These are phyloP conservation scores for Sceloporus tristichus DNA, from an alignment of 2,113 vertebrate genomes.

Conservation along the genomic window DNA sequence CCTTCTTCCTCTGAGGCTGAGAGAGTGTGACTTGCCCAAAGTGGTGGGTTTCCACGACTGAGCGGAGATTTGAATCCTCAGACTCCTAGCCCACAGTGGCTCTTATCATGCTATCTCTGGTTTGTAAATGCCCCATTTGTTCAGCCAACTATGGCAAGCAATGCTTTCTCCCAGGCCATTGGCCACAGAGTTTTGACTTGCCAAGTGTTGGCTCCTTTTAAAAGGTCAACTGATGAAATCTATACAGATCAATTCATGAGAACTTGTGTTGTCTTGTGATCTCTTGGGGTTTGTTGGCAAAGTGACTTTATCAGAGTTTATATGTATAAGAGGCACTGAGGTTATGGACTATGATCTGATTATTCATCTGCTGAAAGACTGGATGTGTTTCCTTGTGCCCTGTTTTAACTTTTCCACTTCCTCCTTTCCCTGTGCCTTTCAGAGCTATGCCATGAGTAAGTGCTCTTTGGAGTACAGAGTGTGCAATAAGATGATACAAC, in stretches of 20 bases:
- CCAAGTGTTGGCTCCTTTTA: background rate
- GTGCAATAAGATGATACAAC: background rate
- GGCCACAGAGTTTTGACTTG: background rate
- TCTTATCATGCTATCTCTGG: no score
- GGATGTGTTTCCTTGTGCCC: background rate
- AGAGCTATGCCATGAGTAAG: background rate
- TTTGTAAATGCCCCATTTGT: background rate
- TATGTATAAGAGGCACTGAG: background rate
- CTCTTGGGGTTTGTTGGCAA: background rate
- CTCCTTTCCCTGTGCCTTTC: background rate
- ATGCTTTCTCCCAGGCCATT: background rate
- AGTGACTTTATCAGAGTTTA: background rate
- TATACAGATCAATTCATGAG: background rate
- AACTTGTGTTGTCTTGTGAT: no score
- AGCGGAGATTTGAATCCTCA: no score
- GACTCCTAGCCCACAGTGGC: no score
- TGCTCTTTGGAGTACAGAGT: background rate
- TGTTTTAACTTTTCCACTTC: background rate
- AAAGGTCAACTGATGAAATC: background rate
- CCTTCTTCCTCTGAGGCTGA: no score
- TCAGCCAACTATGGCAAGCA: background rate
- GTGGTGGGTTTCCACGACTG: no score
- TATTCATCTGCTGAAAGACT: slow-evolving; percentile 24
- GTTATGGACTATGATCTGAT: background rate
- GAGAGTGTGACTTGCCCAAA: no score